Percentiles rank a stretch among this genome's conserved stretches.
Conservation (phyloP, 2,797 vertebrate genomes). For the Sebastes minor region DNA sequence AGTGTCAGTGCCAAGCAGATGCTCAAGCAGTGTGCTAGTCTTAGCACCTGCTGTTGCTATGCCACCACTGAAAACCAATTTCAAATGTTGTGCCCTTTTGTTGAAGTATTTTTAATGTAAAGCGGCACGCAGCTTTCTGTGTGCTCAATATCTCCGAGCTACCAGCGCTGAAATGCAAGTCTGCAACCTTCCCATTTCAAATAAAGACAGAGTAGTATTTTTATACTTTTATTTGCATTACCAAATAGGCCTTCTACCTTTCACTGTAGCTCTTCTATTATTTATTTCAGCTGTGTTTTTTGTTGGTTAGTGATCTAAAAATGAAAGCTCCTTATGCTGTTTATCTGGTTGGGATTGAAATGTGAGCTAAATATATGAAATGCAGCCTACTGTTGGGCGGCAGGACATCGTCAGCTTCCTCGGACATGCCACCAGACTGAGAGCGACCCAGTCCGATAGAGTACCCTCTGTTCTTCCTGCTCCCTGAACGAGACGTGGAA, state of each 20-base stretch:
- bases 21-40: not conserved
- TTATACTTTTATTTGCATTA: not conserved
- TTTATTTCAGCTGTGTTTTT: not conserved
- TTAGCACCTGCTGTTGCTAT: conserved; percentile 59
- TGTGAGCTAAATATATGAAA: not conserved
- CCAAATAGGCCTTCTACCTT: not conserved
- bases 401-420: conserved; percentile 75
- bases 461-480: conserved; percentile 78
- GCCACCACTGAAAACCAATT: conserved; percentile 47
- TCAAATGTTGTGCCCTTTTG: conserved; percentile 28
- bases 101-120: conserved; percentile 26
- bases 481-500: conserved; percentile 80
- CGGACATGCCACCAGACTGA: conserved; percentile 81
- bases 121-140: not conserved
- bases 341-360: not conserved
- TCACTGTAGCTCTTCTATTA: not conserved
- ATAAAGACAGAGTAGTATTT: not conserved
- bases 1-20: conserved; percentile 2
- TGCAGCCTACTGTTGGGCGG: conserved; percentile 77
- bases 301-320: not conserved
- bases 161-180: not conserved
- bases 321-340: not conserved
- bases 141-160: not conserved
- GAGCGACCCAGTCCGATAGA: conserved; percentile 82
- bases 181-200: conserved; percentile 4